phyloP scores from a whole-genome alignment of 2,888 invertebrate species.

The Pristionchus fissidentatus region DNA sequence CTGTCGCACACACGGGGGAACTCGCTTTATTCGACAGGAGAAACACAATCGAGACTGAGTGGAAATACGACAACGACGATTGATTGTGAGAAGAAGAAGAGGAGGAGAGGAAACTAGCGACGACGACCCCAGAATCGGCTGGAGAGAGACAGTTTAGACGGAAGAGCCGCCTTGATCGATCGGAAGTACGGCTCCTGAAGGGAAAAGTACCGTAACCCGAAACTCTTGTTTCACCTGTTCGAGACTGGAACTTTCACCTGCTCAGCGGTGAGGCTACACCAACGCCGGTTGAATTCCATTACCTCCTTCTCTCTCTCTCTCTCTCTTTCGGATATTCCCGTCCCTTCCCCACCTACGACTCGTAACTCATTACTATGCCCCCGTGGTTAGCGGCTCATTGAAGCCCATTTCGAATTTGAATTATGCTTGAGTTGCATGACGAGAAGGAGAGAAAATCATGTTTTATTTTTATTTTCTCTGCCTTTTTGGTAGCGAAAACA shows the following conservation, averaged over 20 bases:
- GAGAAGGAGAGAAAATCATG: too few species aligned
- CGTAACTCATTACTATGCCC: not conserved
- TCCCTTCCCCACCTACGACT: not conserved
- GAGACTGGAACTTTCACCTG: too few species aligned
- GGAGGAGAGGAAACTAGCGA: not conserved
- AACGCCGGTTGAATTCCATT: too few species aligned
- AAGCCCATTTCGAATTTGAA: slow-evolving; percentile 13
- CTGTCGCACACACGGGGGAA: too few species aligned
- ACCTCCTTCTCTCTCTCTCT: too few species aligned
- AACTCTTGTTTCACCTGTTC: not conserved
- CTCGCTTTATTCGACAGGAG: slow-evolving; percentile 4
- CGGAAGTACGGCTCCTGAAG: slow-evolving; percentile 45
- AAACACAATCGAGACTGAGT: slow-evolving; percentile 22
- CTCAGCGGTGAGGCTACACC: too few species aligned
- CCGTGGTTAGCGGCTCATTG: slow-evolving; percentile 27
- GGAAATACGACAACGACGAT: too few species aligned
- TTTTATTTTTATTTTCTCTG: too few species aligned
- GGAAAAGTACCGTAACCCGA: too few species aligned
- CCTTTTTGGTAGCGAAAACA: not conserved
- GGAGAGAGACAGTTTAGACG: slow-evolving; percentile 42
- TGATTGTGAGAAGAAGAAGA: not conserved
- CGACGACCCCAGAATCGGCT: slow-evolving; percentile 47
- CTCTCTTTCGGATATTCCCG: too few species aligned
- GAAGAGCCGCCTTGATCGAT: slow-evolving; percentile 35
- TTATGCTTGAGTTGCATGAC: not conserved